phyloP scores from a whole-genome alignment of 2,888 invertebrate species.

The Tromatobia lineatoria region DNA sequence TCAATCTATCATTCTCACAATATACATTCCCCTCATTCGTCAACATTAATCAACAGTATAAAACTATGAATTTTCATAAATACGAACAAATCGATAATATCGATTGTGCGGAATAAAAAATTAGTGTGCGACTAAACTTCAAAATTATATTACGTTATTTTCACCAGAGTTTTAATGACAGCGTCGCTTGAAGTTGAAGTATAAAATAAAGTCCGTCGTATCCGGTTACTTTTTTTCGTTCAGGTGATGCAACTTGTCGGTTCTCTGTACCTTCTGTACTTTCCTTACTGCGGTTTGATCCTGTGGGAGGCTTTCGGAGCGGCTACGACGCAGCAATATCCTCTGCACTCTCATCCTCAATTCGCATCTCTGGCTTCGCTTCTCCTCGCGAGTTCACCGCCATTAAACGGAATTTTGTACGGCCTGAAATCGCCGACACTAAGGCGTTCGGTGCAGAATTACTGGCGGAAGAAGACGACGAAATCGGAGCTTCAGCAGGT shows the following conservation, averaged over 20 bases:
- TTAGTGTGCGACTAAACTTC: too few relatives aligned
- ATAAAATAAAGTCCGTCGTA: neutral
- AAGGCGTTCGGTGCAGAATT: slow-evolving; percentile 91
- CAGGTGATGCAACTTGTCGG: slow-evolving; percentile 90
- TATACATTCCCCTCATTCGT: too few relatives aligned
- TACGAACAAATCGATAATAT: too few relatives aligned
- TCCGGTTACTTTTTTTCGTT: slow-evolving; percentile 58
- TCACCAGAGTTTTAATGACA: neutral
- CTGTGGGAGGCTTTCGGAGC: slow-evolving; percentile 88
- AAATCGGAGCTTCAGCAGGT: slow-evolving; percentile 92
- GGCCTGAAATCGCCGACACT: slow-evolving; percentile 91
- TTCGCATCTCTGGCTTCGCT: slow-evolving; percentile 88
- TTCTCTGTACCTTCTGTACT: slow-evolving; percentile 90
- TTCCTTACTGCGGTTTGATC: slow-evolving; percentile 91
- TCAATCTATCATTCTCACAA: too few relatives aligned
- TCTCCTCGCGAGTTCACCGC: slow-evolving; percentile 90
- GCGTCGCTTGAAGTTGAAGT: neutral
- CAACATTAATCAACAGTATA: too few relatives aligned
- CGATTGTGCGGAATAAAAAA: too few relatives aligned
- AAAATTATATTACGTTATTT: too few relatives aligned
- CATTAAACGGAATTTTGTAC: slow-evolving; percentile 92
- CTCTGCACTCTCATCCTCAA: slow-evolving; percentile 82
- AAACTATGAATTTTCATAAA: too few relatives aligned
- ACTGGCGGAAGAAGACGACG: slow-evolving; percentile 92
- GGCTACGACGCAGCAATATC: slow-evolving; percentile 71